These are phyloP conservation scores for Melanchra persicariae DNA, from an alignment of 2,888 invertebrate genomes.

Conservation along the genomic window DNA sequence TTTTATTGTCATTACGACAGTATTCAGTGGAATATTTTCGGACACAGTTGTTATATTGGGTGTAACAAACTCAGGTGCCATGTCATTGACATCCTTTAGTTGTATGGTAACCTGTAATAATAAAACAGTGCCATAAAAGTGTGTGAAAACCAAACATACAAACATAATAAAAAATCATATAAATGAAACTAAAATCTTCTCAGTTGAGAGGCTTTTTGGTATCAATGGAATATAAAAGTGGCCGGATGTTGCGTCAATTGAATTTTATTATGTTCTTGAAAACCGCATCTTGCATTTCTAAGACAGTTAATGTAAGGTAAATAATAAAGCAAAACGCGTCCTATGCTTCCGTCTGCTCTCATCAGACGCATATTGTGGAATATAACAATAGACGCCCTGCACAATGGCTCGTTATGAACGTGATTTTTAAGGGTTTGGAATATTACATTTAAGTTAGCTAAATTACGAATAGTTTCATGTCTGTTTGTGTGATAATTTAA, in stretches of 20 bases:
- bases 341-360: conserved; percentile 64
- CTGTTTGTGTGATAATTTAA: conserved; percentile 1
- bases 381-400: conserved; percentile 71
- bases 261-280: conserved; percentile 47
- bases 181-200: conserved; percentile 51
- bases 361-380: conserved; percentile 73
- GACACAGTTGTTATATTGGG: conserved; percentile 94
- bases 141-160: conserved; percentile 56
- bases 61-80: conserved; percentile 96
- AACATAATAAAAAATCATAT: conserved; percentile 53
- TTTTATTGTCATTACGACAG: conserved; percentile 97
- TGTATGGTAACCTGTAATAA: conserved; percentile 94
- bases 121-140: conserved; percentile 54
- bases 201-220: conserved; percentile 21
- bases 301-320: conserved; percentile 46
- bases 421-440: conserved; percentile 56
- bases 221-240: conserved; percentile 47
- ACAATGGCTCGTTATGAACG: conserved; percentile 77
- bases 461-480: conserved; percentile 28
- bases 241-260: conserved; percentile 46
- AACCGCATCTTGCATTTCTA: conserved; percentile 40
- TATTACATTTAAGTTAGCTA: conserved; percentile 58
- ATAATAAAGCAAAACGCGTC: conserved; percentile 50
- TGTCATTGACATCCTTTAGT: conserved; percentile 97
- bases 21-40: conserved; percentile 96